A percentile compares a stretch with the other conserved stretches of the same genome.
Evolutionary conservation across 2,113 vertebrate species (phyloP).

Genomic region (Perccottus glenii): DNA sequence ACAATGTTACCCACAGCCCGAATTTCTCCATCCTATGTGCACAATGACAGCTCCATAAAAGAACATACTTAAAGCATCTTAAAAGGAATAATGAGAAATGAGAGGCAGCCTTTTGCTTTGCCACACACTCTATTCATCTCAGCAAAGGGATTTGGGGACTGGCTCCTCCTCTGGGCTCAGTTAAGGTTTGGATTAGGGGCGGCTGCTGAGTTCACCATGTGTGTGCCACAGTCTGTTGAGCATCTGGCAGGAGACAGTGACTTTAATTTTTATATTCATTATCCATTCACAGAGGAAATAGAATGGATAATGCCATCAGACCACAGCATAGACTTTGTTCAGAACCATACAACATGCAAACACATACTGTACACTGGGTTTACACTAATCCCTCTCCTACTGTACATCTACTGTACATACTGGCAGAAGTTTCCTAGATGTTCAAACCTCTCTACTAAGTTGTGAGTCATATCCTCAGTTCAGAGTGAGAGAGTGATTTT

Average conservation of each 20-base stretch:
- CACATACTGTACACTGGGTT: no score
- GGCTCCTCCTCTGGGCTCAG: slow-evolving; percentile 62
- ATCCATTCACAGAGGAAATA: background rate
- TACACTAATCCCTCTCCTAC: no score
- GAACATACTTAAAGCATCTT: slow-evolving; percentile 38
- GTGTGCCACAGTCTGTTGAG: slow-evolving; percentile 57
- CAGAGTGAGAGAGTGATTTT: no score
- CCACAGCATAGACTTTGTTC: background rate
- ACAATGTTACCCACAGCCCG: background rate
- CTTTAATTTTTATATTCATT: slow-evolving; percentile 42
- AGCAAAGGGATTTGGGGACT: slow-evolving; percentile 55
- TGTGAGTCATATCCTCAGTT: no score
- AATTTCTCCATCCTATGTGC: slow-evolving; percentile 8
- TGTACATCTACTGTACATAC: no score
- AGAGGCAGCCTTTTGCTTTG: slow-evolving; percentile 21
- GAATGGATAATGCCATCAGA: background rate
- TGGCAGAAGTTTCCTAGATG: no score
- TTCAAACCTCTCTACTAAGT: no score
- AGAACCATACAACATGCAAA: background rate
- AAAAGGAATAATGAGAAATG: slow-evolving; percentile 48
- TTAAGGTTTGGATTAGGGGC: slow-evolving; percentile 66
- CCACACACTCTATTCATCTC: slow-evolving; percentile 34
- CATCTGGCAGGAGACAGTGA: slow-evolving; percentile 57
- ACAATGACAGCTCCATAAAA: slow-evolving; percentile 40
- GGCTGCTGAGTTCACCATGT: slow-evolving; percentile 56